Percentiles rank a stretch among this genome's conserved stretches.
Evolutionary conservation across 2,113 vertebrate genomes (phyloP).

Genomic region (Sander vitreus): DNA sequence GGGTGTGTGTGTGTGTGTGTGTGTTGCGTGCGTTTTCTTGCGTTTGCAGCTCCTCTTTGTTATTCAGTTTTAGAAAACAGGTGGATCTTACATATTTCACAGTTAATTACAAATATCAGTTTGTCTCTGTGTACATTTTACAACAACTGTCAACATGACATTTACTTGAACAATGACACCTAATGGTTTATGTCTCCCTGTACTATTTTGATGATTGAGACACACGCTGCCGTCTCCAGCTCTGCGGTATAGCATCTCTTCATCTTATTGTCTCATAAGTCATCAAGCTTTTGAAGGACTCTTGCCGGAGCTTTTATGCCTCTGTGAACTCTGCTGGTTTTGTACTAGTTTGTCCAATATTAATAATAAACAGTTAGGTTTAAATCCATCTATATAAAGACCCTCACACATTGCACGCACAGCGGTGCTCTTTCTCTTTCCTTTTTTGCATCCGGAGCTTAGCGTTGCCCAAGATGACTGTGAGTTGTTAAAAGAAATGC

Average conservation of each 20-base stretch:
- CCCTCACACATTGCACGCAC: background rate
- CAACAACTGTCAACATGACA: conserved; percentile 53
- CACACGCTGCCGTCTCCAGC: conserved; percentile 33
- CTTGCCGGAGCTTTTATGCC: background rate
- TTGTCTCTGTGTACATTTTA: background rate
- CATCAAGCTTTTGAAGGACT: conserved; percentile 44
- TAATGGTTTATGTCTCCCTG: conserved; percentile 53
- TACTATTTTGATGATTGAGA: conserved; percentile 60
- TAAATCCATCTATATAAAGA: conserved; percentile 1
- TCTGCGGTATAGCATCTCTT: conserved; percentile 14
- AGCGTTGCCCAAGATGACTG: too few relatives aligned
- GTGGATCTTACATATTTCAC: conserved; percentile 9
- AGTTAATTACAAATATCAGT: conserved; percentile 25
- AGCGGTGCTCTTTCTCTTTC: too few relatives aligned
- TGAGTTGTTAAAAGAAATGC: too few relatives aligned
- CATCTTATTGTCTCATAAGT: conserved; percentile 65
- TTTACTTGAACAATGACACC: conserved; percentile 66
- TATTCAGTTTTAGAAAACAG: background rate
- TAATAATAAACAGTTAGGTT: background rate
- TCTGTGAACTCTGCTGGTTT: background rate
- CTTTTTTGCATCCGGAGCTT: too few relatives aligned
- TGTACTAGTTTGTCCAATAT: background rate
- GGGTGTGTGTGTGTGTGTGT: background rate
- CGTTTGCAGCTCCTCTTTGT: background rate
- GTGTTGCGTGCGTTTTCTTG: too few relatives aligned